These are phyloP conservation scores for Rallus limicola DNA, from an alignment of 2,113 vertebrate species.

Conservation along the genomic window DNA sequence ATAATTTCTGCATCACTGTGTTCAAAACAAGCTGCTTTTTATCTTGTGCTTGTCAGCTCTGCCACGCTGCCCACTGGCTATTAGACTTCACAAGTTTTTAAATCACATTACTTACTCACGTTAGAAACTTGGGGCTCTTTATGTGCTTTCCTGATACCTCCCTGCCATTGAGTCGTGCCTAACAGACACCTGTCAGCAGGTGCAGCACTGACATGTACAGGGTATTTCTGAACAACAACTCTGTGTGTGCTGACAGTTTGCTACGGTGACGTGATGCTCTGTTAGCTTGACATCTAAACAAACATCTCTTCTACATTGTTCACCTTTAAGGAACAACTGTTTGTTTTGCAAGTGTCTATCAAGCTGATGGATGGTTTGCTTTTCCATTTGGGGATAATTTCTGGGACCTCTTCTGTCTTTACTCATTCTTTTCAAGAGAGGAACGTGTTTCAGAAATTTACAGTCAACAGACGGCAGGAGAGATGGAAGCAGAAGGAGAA, in stretches of 20 bases:
- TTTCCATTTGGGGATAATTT: not conserved
- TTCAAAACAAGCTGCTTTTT: not conserved
- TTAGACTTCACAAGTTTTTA: not conserved
- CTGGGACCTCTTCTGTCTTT: not conserved
- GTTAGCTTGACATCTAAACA: not conserved
- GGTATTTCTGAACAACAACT: not conserved
- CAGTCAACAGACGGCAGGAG: not conserved
- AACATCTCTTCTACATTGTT: not conserved
- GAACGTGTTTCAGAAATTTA: not conserved
- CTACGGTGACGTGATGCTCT: not conserved
- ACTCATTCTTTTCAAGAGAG: not conserved
- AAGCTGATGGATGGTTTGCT: not conserved
- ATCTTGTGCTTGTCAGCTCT: not conserved
- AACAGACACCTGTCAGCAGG: not conserved
- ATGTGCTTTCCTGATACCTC: not conserved
- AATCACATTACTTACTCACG: not conserved
- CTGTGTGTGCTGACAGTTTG: not conserved
- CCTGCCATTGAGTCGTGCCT: not conserved
- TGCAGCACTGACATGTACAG: not conserved
- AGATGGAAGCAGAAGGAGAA: not conserved
- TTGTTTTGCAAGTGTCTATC: not conserved
- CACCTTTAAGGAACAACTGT: not conserved
- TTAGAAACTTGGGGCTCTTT: not conserved
- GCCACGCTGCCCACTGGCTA: not conserved
- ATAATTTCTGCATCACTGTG: not conserved